A percentile compares a stretch with the other conserved stretches of the same genome.
phyloP scores from a whole-genome alignment of 2,888 invertebrate species.

The Ophion obscuratus region DNA sequence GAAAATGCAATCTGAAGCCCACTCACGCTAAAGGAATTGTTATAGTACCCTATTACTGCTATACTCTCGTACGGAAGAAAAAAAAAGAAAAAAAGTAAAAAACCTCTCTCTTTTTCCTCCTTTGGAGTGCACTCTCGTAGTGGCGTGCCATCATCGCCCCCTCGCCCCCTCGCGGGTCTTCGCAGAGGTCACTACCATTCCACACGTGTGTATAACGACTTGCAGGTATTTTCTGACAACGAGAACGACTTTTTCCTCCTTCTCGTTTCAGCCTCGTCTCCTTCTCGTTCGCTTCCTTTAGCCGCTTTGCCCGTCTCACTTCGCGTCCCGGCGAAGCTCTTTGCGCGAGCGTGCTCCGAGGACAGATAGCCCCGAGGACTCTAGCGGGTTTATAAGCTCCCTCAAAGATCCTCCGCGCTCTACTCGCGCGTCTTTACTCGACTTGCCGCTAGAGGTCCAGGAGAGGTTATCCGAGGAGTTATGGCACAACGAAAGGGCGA shows the following conservation, averaged over 20 bases:
- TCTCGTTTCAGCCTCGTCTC: conserved; percentile 1
- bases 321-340: conserved; percentile 12
- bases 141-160: conserved; percentile 8
- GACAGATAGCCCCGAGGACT: conserved; percentile 52
- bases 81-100: conserved; percentile 6
- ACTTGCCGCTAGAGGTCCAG: conserved; percentile 52
- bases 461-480: conserved; percentile 60
- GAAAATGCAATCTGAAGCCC: conserved; percentile 55
- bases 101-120: neutral
- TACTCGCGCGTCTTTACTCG: conserved; percentile 15
- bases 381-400: conserved; percentile 39
- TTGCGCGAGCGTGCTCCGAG: conserved; percentile 36
- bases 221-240: conserved; percentile 62
- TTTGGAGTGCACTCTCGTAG: conserved; percentile 5
- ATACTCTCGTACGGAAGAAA: conserved; percentile 21
- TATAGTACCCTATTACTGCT: conserved; percentile 49
- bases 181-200: conserved; percentile 57
- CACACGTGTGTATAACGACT: conserved; percentile 60
- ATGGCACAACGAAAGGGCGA: conserved; percentile 27
- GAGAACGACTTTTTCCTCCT: conserved; percentile 50
- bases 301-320: conserved; percentile 1
- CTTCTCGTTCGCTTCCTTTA: conserved; percentile 16
- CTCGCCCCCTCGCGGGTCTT: conserved; percentile 22
- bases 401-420: conserved; percentile 41
- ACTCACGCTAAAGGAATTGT: conserved; percentile 53